Conservation (phyloP, 1,140 invertebrate genomes). For the Penaeus vannamei region DNA sequence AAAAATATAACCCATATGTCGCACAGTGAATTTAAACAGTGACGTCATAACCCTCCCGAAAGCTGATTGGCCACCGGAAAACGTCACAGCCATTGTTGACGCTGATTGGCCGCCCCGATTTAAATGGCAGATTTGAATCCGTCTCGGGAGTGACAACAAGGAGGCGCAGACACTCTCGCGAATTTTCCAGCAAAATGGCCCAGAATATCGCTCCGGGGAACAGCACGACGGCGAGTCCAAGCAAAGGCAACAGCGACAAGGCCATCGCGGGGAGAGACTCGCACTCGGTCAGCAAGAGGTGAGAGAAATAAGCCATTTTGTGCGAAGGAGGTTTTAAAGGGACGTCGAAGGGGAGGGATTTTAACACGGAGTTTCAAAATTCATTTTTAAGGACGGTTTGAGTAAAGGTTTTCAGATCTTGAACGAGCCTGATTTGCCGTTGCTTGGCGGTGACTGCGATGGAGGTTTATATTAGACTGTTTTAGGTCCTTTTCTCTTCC, state of each 20-base stretch:
- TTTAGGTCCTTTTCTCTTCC: too few relatives aligned
- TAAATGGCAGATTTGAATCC: conserved; percentile 49
- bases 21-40: too few relatives aligned
- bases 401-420: background rate
- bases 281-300: conserved; percentile 55
- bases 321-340: conserved; percentile 16
- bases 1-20: too few relatives aligned
- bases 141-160: background rate
- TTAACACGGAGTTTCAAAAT: too few relatives aligned
- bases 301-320: background rate
- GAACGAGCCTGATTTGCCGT: background rate
- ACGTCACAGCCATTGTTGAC: too few relatives aligned
- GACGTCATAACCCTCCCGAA: too few relatives aligned
- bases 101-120: background rate
- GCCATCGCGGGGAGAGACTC: conserved; percentile 51
- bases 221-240: background rate
- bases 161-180: background rate
- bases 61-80: too few relatives aligned
- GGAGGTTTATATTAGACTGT: background rate
- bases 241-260: conserved; percentile 45
- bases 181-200: conserved; percentile 27
- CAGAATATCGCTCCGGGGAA: conserved; percentile 51
- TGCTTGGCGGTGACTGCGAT: background rate
- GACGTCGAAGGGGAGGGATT: background rate
- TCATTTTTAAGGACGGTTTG: background rate